Evolutionary conservation across 37 sponge, comb jelly and placozoan genomes (phyloP).

Genomic region (Tethya wilhelma): DNA sequence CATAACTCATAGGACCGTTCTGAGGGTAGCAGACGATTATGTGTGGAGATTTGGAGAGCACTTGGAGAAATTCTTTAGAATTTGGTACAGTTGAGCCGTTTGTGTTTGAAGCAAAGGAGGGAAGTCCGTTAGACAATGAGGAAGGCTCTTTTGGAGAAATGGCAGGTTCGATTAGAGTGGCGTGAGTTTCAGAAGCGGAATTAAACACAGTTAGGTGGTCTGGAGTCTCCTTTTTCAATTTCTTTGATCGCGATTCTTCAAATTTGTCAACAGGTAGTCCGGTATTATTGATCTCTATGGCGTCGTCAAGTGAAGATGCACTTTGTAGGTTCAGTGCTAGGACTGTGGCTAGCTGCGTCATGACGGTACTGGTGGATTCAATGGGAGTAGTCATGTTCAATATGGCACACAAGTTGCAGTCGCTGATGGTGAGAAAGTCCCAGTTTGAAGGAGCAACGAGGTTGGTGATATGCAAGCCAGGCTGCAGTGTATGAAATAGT

Average conservation of each 20-base stretch:
- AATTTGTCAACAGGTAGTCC: conserved; percentile 36
- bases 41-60: conserved; percentile 28
- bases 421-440: conserved; percentile 41
- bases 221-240: not conserved
- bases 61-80: not conserved
- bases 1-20: conserved; percentile 23
- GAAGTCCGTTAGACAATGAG: not conserved
- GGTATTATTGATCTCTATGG: conserved; percentile 18
- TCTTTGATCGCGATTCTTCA: conserved; percentile 28
- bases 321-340: conserved; percentile 13
- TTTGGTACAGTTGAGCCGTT: too few relatives aligned
- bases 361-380: not conserved
- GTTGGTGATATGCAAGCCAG: not conserved
- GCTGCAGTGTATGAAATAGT: not conserved
- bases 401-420: conserved; percentile 51
- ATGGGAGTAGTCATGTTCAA: conserved; percentile 7
- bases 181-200: not conserved
- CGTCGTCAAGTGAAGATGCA: conserved; percentile 24
- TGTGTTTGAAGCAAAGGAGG: too few relatives aligned
- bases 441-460: conserved; percentile 23
- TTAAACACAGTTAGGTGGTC: not conserved
- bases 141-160: not conserved
- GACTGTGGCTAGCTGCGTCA: conserved; percentile 15
- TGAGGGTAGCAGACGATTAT: conserved; percentile 23
- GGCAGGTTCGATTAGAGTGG: not conserved